Conservation (phyloP, 2,888 invertebrate genomes). For the Plagiodera versicolora region DNA sequence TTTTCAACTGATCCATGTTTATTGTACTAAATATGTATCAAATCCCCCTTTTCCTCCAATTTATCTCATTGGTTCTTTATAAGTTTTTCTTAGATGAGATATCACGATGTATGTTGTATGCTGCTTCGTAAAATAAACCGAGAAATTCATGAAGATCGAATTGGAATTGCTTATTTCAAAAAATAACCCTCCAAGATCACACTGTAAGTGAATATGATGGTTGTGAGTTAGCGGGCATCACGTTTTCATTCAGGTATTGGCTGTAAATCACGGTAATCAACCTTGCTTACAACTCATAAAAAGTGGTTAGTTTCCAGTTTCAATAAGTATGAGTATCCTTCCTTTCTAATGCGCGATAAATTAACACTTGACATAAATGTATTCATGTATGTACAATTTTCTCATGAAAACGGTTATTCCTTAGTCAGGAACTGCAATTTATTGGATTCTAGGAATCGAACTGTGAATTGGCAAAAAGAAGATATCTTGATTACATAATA, state of each 20-base stretch:
- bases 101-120: too few relatives aligned
- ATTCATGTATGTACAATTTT: background rate
- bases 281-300: constrained; percentile 14
- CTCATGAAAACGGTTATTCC: background rate
- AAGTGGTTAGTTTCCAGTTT: background rate
- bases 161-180: background rate
- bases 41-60: too few relatives aligned
- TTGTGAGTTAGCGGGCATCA: constrained; percentile 14
- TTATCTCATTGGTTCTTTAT: too few relatives aligned
- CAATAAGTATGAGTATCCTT: background rate
- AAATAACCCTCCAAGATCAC: background rate
- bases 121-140: too few relatives aligned
- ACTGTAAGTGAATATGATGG: background rate
- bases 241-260: constrained; percentile 14
- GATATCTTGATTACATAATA: too few relatives aligned
- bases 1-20: too few relatives aligned
- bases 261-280: constrained; percentile 17
- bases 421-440: background rate
- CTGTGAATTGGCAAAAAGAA: background rate
- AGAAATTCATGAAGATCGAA: too few relatives aligned
- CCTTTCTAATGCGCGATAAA: background rate
- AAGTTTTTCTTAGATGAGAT: too few relatives aligned
- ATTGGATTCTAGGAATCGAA: background rate
- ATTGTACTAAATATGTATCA: too few relatives aligned
- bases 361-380: background rate